Evolutionary conservation across 1,140 invertebrate genomes (phyloP).

Genomic region (Sitobion miscanthi): DNA sequence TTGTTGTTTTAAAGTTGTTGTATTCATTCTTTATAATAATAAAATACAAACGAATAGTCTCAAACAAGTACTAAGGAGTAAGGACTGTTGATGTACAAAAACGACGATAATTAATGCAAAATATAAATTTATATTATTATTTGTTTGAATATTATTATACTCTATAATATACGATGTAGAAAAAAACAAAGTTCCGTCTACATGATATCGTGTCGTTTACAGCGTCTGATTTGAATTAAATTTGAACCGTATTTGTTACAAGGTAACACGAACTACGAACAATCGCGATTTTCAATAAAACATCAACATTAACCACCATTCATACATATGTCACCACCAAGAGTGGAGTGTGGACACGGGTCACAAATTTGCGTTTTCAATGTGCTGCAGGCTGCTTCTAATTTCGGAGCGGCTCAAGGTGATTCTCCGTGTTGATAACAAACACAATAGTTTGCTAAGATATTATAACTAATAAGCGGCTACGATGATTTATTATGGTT

Average conservation of each 20-base stretch:
- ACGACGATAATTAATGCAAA: not conserved
- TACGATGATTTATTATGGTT: constrained; percentile 40
- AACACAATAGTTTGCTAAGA: not conserved
- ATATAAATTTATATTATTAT: not conserved
- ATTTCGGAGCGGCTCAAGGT: constrained; percentile 30
- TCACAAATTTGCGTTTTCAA: constrained; percentile 29
- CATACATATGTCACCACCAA: constrained; percentile 27
- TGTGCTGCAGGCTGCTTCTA: not conserved
- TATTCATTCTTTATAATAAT: not conserved
- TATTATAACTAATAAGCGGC: not conserved
- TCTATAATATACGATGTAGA: not conserved
- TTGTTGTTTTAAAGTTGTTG: not conserved
- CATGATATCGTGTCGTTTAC: not conserved
- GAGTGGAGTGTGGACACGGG: constrained; percentile 20
- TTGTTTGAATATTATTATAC: not conserved
- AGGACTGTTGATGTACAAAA: not conserved
- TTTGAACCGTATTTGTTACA: constrained; percentile 15
- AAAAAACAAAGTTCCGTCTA: not conserved
- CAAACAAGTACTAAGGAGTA: not conserved
- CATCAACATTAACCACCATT: not conserved
- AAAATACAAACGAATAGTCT: not conserved
- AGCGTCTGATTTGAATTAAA: not conserved
- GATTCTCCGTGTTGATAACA: constrained; percentile 15
- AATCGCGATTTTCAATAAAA: constrained; percentile 29
- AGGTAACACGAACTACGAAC: constrained; percentile 10